Evolutionary conservation across 2,888 invertebrate species (phyloP).

Genomic region (Ligdia adustata): DNA sequence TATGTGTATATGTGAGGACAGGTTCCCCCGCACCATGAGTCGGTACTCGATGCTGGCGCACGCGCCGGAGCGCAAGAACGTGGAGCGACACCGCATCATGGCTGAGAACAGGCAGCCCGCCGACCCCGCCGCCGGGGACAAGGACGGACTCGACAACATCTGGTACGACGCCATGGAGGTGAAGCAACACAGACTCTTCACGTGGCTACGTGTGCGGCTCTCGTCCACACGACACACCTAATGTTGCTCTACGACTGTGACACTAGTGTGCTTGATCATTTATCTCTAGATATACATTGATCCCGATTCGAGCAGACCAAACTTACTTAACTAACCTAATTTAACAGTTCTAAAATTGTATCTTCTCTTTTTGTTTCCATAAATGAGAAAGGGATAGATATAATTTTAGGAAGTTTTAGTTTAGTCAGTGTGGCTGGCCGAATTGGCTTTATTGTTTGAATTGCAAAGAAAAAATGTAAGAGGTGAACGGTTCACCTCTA

Average conservation of each 20-base stretch:
- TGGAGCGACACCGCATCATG: slow-evolving; percentile 48
- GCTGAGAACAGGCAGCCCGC: slow-evolving; percentile 39
- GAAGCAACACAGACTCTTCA: slow-evolving; percentile 57
- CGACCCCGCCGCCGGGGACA: slow-evolving; percentile 8
- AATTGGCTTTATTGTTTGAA: too few relatives aligned
- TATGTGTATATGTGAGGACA: too few relatives aligned
- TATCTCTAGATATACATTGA: too few relatives aligned
- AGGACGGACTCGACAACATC: slow-evolving; percentile 38
- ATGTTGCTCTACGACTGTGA: not conserved
- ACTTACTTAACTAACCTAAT: too few relatives aligned
- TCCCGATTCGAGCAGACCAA: too few relatives aligned
- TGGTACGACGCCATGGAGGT: slow-evolving; percentile 50
- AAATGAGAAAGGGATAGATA: too few relatives aligned
- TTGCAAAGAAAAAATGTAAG: too few relatives aligned
- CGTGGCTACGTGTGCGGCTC: slow-evolving; percentile 53
- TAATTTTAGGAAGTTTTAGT: too few relatives aligned
- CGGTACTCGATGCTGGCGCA: slow-evolving; percentile 74
- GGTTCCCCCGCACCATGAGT: slow-evolving; percentile 63
- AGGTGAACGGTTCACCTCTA: too few relatives aligned
- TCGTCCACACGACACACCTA: slow-evolving; percentile 31
- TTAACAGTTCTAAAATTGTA: too few relatives aligned
- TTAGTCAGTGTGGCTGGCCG: too few relatives aligned
- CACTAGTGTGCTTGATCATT: not conserved
- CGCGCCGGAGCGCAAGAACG: slow-evolving; percentile 54
- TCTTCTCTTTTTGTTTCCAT: too few relatives aligned